phyloP scores from a whole-genome alignment of 2,888 invertebrate species.

The Poecilobothrus nobilitatus region DNA sequence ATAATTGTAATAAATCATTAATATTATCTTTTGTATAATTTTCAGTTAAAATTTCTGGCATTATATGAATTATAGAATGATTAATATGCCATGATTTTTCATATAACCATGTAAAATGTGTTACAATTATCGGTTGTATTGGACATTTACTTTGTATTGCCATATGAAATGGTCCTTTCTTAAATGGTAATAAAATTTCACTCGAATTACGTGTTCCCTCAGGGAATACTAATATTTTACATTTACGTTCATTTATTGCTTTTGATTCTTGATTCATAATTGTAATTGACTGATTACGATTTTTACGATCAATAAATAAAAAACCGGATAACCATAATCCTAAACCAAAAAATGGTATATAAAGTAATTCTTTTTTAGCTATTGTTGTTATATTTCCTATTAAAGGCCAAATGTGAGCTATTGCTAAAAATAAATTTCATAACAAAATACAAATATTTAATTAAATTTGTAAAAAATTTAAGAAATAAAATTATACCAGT shows the following conservation, averaged over 20 bases:
- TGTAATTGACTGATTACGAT: constrained; percentile 12
- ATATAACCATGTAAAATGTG: constrained; percentile 33
- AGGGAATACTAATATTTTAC: constrained; percentile 52
- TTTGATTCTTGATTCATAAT: constrained; percentile 10
- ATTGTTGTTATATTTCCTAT: constrained; percentile 67
- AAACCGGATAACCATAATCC: constrained; percentile 75
- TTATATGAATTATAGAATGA: constrained; percentile 59
- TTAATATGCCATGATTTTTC: neutral
- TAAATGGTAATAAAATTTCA: constrained; percentile 66
- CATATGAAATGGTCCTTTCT: constrained; percentile 86
- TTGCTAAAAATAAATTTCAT: constrained; percentile 43
- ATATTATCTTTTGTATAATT: constrained; percentile 56
- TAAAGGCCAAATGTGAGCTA: constrained; percentile 68
- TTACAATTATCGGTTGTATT: constrained; percentile 74
- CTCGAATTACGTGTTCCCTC: constrained; percentile 47
- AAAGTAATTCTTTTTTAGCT: constrained; percentile 68
- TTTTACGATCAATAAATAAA: constrained; percentile 63
- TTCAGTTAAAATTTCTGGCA: constrained; percentile 63
- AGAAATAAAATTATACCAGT: constrained; percentile 52
- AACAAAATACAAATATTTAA: neutral
- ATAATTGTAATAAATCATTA: constrained; percentile 54
- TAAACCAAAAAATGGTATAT: constrained; percentile 67
- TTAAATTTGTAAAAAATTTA: neutral
- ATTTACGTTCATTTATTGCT: constrained; percentile 32
- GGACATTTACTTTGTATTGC: constrained; percentile 71